Evolutionary conservation across 1,140 invertebrate genomes (phyloP).

Genomic region (Drosophila grimshawi): DNA sequence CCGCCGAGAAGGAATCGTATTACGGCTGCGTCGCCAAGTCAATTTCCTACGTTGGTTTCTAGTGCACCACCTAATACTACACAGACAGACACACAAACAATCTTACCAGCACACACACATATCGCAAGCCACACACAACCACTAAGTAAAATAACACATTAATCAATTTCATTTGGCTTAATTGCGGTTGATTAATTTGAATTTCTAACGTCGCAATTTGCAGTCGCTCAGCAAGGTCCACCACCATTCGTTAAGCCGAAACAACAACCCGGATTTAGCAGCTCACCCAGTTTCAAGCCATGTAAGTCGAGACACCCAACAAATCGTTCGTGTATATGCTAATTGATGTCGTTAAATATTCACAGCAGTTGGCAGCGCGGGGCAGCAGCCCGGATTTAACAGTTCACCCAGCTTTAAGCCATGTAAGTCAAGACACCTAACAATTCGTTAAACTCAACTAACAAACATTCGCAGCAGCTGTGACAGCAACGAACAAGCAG

Average conservation of each 20-base stretch:
- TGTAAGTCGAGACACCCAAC: conserved; percentile 4
- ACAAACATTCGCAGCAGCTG: too few species aligned
- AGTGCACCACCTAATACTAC: not conserved
- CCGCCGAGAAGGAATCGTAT: not conserved
- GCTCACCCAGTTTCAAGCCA: not conserved
- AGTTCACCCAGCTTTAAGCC: not conserved
- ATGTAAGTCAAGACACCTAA: too few species aligned
- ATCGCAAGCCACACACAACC: not conserved
- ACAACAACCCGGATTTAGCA: not conserved
- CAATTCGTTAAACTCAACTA: too few species aligned
- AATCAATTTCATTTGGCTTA: conserved; percentile 4
- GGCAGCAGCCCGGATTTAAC: not conserved
- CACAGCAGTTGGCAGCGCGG: not conserved
- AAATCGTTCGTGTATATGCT: not conserved
- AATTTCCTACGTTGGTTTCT: not conserved
- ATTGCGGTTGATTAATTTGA: not conserved
- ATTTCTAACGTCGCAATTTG: not conserved
- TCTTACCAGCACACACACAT: conserved; percentile 39
- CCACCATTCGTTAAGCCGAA: conserved; percentile 2
- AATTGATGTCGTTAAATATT: not conserved
- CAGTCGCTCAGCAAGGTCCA: conserved; percentile 9
- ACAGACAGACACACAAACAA: conserved; percentile 19
- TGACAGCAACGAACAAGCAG: not conserved
- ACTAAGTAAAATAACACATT: conserved; percentile 16
- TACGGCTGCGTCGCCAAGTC: not conserved